Evolutionary conservation across 1,140 invertebrate species (phyloP), one percentile per base, ranked within the genome.

Genomic region (Heliconius congener): DNA sequence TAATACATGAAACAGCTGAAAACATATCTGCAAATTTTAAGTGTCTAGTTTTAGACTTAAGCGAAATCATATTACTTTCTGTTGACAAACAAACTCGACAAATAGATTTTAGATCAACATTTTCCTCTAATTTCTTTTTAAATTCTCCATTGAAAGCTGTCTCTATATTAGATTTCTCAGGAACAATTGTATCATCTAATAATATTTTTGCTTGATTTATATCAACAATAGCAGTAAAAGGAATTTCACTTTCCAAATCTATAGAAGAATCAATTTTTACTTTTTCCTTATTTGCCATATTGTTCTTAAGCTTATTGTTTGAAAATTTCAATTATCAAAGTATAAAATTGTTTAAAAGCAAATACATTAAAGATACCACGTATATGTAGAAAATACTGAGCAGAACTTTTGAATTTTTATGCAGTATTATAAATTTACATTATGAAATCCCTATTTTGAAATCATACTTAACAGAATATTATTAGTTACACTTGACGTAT

Each of bases 31-130:
- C 73, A 34, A 90, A 42, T 19, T 82, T 37, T 55, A 79, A 74
- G 74, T 81, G 74, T 37, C 84, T 81, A 79, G 81, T 76, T 11
- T 30, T 57, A 76, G 82, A 55, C 57, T 83, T 73, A 72, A 89
- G 71, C 1, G 89, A 83, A 80, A 88, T 71, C 78, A 88, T 80
- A 19, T 78, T 75, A 60, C 78, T 80, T 8, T 85, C 78, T 16
- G 76, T 71, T 18, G 71, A 73, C 50, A 92, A 80, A 80, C 91
- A 92, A 76, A 90, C 85, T 71, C 89, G 84, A 71, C 91, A 92
- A 34, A 90, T 30, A 72, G 37, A 74, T 73, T 60, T 79, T 3
- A 74, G 27, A 74, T 79, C 60, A 34, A 60, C 50, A 19, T 39
- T 9, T 50, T 46, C 71, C 23, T 27, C 46, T 18, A 57, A 19